Evolutionary conservation across 2,888 invertebrate genomes (phyloP).

Genomic region (Hirtodrosophila histrioides): DNA sequence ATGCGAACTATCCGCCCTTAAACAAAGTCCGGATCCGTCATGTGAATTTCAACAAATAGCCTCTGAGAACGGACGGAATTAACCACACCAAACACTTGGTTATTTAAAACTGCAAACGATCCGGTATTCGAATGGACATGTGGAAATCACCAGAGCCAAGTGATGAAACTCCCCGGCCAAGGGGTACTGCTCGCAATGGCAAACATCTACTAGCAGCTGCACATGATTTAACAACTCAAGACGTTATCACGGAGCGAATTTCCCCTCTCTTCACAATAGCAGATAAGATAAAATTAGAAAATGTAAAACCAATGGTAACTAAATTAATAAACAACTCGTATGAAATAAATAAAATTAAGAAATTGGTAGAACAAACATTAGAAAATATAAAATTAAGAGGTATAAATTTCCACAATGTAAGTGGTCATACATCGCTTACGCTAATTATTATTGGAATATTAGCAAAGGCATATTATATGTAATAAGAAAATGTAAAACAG

Average conservation of each 20-base stretch:
- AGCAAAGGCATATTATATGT: too few species aligned
- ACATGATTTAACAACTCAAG: neutral
- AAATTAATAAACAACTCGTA: neutral
- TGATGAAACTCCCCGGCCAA: neutral
- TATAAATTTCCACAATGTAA: too few species aligned
- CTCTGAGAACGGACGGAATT: neutral
- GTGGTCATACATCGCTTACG: too few species aligned
- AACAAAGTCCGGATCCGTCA: too few species aligned
- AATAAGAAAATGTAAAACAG: too few species aligned
- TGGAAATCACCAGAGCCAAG: neutral
- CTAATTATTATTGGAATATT: too few species aligned
- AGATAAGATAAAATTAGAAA: too few species aligned
- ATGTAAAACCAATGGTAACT: neutral
- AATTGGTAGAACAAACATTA: too few species aligned
- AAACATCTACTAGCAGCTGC: neutral
- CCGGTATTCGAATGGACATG: neutral
- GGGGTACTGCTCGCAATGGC: neutral
- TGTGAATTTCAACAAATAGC: neutral
- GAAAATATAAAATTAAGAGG: too few species aligned
- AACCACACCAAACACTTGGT: neutral
- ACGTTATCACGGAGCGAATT: neutral
- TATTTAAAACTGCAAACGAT: neutral
- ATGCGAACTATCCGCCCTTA: too few species aligned
- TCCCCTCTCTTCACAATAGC: neutral
- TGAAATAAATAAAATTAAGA: conserved; percentile 3